Evolutionary conservation across 1,140 invertebrate species (phyloP), one percentile per base, ranked within the genome.

Genomic region (Lasioglossum baleicum): DNA sequence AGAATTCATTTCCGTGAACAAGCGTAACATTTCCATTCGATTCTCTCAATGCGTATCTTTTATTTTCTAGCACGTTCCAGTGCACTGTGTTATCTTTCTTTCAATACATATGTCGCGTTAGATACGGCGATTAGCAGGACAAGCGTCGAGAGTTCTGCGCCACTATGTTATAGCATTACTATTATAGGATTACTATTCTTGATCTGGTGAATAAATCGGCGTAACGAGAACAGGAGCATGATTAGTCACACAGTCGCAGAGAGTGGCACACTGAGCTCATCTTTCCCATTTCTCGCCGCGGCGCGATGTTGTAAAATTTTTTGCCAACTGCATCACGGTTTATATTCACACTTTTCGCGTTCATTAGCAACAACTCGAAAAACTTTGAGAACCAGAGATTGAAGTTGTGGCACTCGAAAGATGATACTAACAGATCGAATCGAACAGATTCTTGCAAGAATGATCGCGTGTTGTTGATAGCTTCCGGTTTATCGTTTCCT

Each of bases 131-230:
- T 67, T 51, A 48, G 10, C 2, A 11, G 44, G n/a, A 48, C n/a
- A 66, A 3, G 10, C n/a, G 42, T n/a, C 5, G 20, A 48, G 44
- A 48, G 26, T 48, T 10, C 44, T 48, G 10, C 10, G 8, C 8
- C 13, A 48, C 13, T 7, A 66, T 66, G 48, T 48, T 67, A 58
- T 70, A 70, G 10, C 26, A 26, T 26, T 26, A 26, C 26, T 26
- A 26, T 26, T 26, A 26, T 26, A 26, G 26, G 31, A 56, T 56
- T 58, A 70, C 68, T 70, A 70, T 70, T 70, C 68, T 70, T 70
- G 51, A 70, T 70, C 26, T 20, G 26, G 13, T 17, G 51, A 70
- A 40, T 58, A 70, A 70, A 70, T 70, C 68, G n/a, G 68, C 31
- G 48, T 56, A 56, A 56, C 20, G 68, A 17, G 31, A 53, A 31